Conservation (phyloP, 1,140 invertebrate species). For the Hylaeus volcanicus region DNA sequence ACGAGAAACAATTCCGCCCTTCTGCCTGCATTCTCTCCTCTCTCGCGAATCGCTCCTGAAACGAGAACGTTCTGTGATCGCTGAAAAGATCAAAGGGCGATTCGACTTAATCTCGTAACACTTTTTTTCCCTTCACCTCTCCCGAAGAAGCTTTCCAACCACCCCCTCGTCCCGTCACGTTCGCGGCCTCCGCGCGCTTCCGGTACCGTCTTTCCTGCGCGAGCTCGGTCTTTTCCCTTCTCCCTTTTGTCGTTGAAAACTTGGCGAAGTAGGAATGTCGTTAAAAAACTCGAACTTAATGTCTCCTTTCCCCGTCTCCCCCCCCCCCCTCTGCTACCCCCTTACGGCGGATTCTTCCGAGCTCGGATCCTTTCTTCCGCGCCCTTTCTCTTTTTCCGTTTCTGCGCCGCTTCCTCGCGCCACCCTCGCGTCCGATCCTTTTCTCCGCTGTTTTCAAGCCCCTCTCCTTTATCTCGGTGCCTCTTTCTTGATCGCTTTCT, state of each 20-base stretch:
- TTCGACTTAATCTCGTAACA: conserved; percentile 43
- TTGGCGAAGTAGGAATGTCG: conserved; percentile 36
- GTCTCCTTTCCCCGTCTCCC: not conserved
- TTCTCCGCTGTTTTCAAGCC: conserved; percentile 10
- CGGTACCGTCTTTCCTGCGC: not conserved
- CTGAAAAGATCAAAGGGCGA: conserved; percentile 34
- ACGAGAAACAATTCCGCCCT: not conserved
- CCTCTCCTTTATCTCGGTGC: conserved; percentile 48
- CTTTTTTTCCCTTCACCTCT: not conserved
- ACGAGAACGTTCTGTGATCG: conserved; percentile 1
- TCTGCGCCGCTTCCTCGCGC: not conserved
- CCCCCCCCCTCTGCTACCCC: no score
- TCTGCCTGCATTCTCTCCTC: not conserved
- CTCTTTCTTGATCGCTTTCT: conserved; percentile 28
- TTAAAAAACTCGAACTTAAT: conserved; percentile 49
- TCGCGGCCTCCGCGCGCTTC: not conserved
- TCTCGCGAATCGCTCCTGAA: not conserved
- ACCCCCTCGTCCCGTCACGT: not conserved
- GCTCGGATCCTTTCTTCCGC: not conserved
- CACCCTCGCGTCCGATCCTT: not conserved
- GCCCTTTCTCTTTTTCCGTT: conserved; percentile 23
- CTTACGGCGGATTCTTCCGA: not conserved
- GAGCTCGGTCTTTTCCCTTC: not conserved
- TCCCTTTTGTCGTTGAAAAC: conserved; percentile 9
- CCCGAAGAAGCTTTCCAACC: no score